Percentiles rank a stretch among this genome's conserved stretches.
phyloP scores from a whole-genome alignment of 64 coral and sea anemone species.

The Montipora foliosa region DNA sequence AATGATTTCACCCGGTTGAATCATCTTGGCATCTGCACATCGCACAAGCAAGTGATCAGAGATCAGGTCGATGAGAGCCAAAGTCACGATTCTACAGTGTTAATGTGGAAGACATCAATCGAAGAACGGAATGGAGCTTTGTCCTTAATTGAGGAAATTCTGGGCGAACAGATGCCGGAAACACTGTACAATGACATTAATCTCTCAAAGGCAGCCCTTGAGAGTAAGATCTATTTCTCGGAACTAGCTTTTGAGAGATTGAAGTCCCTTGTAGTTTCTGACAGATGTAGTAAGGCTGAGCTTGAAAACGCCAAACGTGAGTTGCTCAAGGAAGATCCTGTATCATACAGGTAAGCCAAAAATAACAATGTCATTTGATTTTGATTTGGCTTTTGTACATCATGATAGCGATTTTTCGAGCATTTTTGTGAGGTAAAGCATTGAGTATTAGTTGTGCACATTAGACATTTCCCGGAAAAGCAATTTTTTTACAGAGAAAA shows the following conservation, averaged over 20 bases:
- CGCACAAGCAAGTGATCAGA: slow-evolving; percentile 30
- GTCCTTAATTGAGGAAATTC: slow-evolving; percentile 26
- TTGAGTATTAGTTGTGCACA: too few relatives aligned
- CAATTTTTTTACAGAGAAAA: too few relatives aligned
- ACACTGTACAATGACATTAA: not conserved
- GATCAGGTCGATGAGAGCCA: slow-evolving; percentile 32
- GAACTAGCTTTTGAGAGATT: not conserved
- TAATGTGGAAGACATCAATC: slow-evolving; percentile 4
- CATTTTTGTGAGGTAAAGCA: too few relatives aligned
- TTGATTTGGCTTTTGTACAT: too few relatives aligned
- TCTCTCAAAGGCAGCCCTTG: not conserved
- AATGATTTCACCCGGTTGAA: slow-evolving; percentile 2
- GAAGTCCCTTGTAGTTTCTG: not conserved
- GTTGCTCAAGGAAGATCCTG: not conserved
- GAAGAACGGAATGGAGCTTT: not conserved
- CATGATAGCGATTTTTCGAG: too few relatives aligned
- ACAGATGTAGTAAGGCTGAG: not conserved
- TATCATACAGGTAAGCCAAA: not conserved
- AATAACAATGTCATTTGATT: too few relatives aligned
- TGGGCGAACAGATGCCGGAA: not conserved
- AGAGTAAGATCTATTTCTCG: not conserved
- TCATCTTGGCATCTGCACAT: slow-evolving; percentile 21
- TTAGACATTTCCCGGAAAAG: too few relatives aligned
- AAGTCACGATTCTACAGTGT: slow-evolving; percentile 21
- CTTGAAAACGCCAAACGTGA: not conserved